Percentiles rank a stretch among this genome's conserved stretches.
Evolutionary conservation across 2,888 invertebrate genomes (phyloP).

Genomic region (Amitus sp.): DNA sequence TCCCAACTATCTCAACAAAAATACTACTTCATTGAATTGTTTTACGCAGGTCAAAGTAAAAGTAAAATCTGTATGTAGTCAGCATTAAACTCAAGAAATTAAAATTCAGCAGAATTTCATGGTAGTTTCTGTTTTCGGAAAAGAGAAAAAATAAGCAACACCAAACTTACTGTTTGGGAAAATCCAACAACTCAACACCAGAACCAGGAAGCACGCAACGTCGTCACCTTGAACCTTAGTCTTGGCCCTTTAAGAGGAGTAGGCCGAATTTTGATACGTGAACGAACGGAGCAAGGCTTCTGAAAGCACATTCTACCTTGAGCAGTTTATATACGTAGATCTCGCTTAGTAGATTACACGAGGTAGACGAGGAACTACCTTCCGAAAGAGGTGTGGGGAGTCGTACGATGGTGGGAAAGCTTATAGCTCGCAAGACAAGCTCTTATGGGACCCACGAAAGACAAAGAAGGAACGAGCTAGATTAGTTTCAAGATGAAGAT

Average conservation of each 20-base stretch:
- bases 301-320: conserved; percentile 62
- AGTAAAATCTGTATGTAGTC: no score
- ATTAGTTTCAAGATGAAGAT: conserved; percentile 39
- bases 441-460: conserved; percentile 29
- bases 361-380: conserved; percentile 54
- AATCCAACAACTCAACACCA: conserved; percentile 29
- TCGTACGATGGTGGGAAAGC: conserved; percentile 33
- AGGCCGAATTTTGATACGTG: conserved; percentile 50
- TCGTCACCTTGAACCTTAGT: conserved; percentile 1
- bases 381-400: conserved; percentile 43
- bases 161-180: conserved; percentile 30
- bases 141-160: no score
- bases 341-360: conserved; percentile 52
- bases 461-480: conserved; percentile 43
- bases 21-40: no score
- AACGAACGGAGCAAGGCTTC: conserved; percentile 60
- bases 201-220: conserved; percentile 33
- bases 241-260: conserved; percentile 33
- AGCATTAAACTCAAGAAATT: no score
- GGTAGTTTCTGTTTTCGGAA: no score
- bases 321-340: conserved; percentile 64
- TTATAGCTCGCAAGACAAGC: conserved; percentile 13
- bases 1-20: no score
- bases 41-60: no score
- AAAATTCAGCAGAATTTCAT: no score